These are phyloP conservation scores for Saccopteryx leptura DNA, from an alignment of 2,113 vertebrate species.

Conservation along the genomic window DNA sequence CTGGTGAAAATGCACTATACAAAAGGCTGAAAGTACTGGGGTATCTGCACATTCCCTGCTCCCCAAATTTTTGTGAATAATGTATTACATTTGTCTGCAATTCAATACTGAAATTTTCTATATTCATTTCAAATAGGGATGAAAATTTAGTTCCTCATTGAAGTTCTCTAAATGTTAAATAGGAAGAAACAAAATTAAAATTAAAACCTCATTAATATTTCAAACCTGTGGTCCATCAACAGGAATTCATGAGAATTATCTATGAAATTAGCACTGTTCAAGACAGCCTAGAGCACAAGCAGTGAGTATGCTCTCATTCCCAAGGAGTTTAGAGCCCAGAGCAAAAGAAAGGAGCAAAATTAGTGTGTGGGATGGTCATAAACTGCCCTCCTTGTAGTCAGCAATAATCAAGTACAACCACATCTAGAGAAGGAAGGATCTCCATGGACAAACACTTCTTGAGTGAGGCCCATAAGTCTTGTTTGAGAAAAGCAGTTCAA, in stretches of 20 bases:
- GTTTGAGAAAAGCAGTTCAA: neutral
- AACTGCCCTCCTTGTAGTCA: neutral
- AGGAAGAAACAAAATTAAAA: neutral
- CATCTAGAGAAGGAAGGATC: neutral
- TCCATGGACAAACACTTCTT: neutral
- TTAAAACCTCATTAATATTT: constrained; percentile 18
- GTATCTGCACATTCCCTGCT: too few species aligned
- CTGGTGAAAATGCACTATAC: too few species aligned
- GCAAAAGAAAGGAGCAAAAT: neutral
- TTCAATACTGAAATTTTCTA: neutral
- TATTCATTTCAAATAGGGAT: neutral
- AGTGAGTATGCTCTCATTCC: neutral
- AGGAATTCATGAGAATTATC: neutral
- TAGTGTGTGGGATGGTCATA: neutral
- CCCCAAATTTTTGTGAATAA: too few species aligned
- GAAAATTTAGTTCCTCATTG: neutral
- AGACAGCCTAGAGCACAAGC: neutral
- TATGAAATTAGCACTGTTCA: neutral
- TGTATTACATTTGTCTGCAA: neutral
- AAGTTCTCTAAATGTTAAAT: constrained; percentile 16
- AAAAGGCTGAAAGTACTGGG: too few species aligned
- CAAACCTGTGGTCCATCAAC: neutral
- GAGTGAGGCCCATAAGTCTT: neutral
- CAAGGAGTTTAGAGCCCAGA: neutral
- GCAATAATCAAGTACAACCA: neutral